Conservation (phyloP, 2,797 vertebrate species). For the Poecile montanus region DNA sequence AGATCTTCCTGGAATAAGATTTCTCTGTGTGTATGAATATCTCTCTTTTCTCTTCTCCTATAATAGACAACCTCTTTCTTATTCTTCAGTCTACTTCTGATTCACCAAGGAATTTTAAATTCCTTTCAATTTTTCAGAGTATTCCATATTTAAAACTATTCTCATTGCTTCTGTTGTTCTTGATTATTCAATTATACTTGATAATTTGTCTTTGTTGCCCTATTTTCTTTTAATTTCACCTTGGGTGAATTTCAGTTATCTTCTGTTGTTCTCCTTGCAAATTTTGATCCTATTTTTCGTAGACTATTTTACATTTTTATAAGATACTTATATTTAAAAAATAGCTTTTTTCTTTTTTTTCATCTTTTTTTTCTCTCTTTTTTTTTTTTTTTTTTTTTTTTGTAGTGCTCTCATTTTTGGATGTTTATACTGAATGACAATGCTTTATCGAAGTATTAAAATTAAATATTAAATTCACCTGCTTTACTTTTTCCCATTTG, state of each 20-base stretch:
- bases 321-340: neutral
- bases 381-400: neutral
- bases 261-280: neutral
- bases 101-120: neutral
- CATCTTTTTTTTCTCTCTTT: neutral
- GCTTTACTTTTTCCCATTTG: neutral
- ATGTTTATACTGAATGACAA: neutral
- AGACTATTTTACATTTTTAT: neutral
- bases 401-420: neutral
- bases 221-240: slow-evolving; percentile 10
- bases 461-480: neutral
- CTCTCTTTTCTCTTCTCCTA: neutral
- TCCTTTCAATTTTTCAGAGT: neutral
- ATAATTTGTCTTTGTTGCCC: neutral
- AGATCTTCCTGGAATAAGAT: neutral
- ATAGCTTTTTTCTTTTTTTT: neutral
- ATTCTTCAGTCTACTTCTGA: neutral
- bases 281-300: neutral
- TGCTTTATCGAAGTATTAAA: neutral
- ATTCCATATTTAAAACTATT: neutral
- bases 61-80: neutral
- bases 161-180: neutral
- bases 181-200: neutral
- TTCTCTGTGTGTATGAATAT: neutral
- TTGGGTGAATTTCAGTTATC: slow-evolving; percentile 22